Percentiles rank a stretch among this genome's conserved stretches.
These are phyloP conservation scores for Phoebastria nigripes DNA, from an alignment of 2,797 vertebrate genomes.

Conservation along the genomic window DNA sequence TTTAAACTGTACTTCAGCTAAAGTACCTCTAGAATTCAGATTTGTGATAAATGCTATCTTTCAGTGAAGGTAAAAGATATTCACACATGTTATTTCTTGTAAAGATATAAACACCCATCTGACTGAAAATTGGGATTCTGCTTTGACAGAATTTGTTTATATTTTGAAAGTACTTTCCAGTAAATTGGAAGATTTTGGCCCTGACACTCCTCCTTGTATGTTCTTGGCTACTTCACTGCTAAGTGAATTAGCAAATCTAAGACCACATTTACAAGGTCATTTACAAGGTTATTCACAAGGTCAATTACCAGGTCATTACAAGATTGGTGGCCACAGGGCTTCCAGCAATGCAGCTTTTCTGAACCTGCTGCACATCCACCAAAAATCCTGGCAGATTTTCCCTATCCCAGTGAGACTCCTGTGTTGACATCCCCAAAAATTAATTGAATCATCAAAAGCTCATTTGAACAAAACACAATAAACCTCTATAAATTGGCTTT, in stretches of 20 bases:
- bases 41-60: background rate
- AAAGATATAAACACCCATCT: background rate
- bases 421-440: background rate
- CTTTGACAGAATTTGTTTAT: slow-evolving; percentile 1
- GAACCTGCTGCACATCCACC: background rate
- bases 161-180: background rate
- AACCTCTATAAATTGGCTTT: background rate
- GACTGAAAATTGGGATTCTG: background rate
- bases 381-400: background rate
- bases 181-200: background rate
- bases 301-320: background rate
- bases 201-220: background rate
- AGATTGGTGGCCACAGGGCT: background rate
- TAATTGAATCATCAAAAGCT: background rate
- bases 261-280: background rate
- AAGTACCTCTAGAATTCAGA: background rate
- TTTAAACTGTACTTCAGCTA: background rate
- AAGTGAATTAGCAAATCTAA: background rate
- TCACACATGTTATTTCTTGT: background rate
- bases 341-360: background rate
- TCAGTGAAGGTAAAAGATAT: background rate
- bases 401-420: background rate
- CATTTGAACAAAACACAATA: background rate
- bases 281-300: background rate
- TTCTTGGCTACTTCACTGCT: background rate